A percentile compares a stretch with the other conserved stretches of the same genome.
phyloP scores from a whole-genome alignment of 2,888 invertebrate species.

The Sipha maydis region DNA sequence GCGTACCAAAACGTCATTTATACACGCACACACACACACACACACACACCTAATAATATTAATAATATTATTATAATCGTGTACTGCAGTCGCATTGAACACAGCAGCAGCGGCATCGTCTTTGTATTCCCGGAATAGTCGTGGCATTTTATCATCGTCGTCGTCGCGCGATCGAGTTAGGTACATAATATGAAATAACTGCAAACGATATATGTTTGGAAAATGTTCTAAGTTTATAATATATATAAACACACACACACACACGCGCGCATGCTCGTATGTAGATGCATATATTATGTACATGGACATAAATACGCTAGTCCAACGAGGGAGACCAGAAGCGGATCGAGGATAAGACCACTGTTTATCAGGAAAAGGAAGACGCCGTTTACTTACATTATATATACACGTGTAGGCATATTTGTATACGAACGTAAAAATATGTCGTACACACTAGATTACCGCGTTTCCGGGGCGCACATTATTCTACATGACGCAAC shows the following conservation, averaged over 20 bases:
- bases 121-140: conserved; percentile 2
- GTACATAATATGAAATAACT: too few relatives aligned
- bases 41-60: neutral
- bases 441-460: neutral
- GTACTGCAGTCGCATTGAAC: neutral
- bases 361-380: neutral
- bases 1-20: too few relatives aligned
- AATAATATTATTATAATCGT: neutral
- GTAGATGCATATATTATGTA: neutral
- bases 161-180: too few relatives aligned
- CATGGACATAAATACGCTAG: neutral
- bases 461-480: conserved; percentile 15
- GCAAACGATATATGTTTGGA: too few relatives aligned
- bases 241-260: too few relatives aligned
- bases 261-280: too few relatives aligned
- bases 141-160: conserved; percentile 4
- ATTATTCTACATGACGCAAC: neutral
- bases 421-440: neutral
- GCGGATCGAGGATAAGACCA: neutral
- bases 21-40: neutral
- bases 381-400: too few relatives aligned
- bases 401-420: neutral
- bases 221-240: too few relatives aligned
- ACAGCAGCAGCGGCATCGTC: too few relatives aligned
- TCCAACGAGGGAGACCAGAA: neutral